phyloP scores from a whole-genome alignment of 2,113 vertebrate species.

The Galemys pyrenaicus region DNA sequence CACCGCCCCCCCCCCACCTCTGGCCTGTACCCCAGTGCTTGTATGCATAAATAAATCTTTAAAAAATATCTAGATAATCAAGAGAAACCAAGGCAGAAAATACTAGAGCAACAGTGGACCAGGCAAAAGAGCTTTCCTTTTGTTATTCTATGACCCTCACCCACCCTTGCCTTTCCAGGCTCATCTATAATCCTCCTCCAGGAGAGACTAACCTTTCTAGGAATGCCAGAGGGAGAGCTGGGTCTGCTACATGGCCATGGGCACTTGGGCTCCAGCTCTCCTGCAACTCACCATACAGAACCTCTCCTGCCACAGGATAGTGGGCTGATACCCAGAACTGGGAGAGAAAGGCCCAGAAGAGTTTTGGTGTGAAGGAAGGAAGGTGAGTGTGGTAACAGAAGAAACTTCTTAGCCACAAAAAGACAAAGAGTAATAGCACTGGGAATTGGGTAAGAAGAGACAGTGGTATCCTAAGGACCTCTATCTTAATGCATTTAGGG shows the following conservation, averaged over 20 bases:
- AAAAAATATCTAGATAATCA: no score
- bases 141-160: no score
- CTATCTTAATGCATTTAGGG: neutral
- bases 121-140: neutral
- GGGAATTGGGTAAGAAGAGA: neutral
- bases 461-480: neutral
- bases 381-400: neutral
- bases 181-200: neutral
- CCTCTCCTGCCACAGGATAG: neutral
- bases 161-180: neutral
- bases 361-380: neutral
- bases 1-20: no score
- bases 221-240: no score
- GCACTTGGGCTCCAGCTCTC: neutral
- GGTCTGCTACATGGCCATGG: no score
- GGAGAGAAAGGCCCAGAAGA: neutral
- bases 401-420: neutral
- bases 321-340: neutral
- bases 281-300: neutral
- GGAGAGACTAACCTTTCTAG: neutral
- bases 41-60: no score
- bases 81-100: neutral
- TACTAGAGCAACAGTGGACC: neutral
- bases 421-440: neutral
- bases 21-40: no score